Conservation (phyloP, 2,113 vertebrate genomes). For the Nannospalax galili region DNA sequence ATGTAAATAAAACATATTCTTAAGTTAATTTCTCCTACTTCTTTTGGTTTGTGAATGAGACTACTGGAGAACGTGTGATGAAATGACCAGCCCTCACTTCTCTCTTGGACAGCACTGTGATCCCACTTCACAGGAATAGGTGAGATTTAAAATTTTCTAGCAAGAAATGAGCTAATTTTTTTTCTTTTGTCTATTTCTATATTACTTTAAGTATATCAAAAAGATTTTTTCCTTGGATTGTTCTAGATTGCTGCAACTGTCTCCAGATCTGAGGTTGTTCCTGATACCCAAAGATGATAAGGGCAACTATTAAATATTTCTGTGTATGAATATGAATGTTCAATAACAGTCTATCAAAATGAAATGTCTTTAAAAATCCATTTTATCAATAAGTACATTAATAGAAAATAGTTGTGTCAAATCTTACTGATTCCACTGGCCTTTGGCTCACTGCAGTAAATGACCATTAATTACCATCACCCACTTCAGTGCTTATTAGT, state of each 20-base stretch:
- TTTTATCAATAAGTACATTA: not conserved
- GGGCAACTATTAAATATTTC: not conserved
- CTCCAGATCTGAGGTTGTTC: not conserved
- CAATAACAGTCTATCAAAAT: not conserved
- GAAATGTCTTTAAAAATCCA: not conserved
- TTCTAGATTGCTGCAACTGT: not conserved
- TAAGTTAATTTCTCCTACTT: slow-evolving; percentile 3
- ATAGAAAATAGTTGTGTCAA: not conserved
- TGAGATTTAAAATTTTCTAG: not conserved
- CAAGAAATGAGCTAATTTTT: not conserved
- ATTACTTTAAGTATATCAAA: not conserved
- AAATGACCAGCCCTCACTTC: not conserved
- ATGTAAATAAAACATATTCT: slow-evolving; percentile 6
- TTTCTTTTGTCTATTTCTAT: not conserved
- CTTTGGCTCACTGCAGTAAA: slow-evolving; percentile 5
- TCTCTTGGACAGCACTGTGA: not conserved
- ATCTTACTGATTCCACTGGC: not conserved
- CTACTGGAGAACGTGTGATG: not conserved
- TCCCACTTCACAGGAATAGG: not conserved
- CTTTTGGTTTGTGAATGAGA: not conserved
- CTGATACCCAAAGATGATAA: not conserved
- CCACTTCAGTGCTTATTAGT: slow-evolving; percentile 48
- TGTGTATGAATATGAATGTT: not conserved
- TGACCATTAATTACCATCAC: not conserved
- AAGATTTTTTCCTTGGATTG: not conserved